Base-by-base conservation (phyloP, 2,797 vertebrate species). In the Tokudaia tokunoshimensis region DNA sequence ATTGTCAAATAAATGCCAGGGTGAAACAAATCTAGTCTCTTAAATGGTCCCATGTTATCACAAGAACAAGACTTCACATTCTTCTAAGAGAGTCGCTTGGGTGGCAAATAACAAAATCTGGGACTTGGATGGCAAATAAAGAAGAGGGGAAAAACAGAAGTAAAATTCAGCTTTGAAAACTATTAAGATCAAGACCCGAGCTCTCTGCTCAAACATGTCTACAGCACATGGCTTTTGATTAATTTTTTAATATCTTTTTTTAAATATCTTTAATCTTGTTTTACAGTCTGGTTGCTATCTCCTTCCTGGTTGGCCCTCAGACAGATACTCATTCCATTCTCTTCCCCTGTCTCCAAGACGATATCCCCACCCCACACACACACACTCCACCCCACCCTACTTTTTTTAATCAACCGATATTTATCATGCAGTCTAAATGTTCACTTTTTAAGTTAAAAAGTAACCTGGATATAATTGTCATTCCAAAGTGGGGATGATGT, bases 61-160 rank as follows among this genome's bases (percentile, higher is more conserved):
- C 29, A 84, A 12, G 55, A 95, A 91, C 57, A 92, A 81, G 94
- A 96, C 52, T 86, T 94, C 47, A 95, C 44, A 76, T 83, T 86
- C 65, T 94, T 57, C 65, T 91, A 89, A 95, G 92, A 86, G 34
- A 94, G 74, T 91, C 89, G 93, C 65, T 95, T 95, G 37, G 59
- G 29, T 78, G 79, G 44, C 84, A 97, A 97, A 94, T 88, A 90
- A 97, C 63, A 85, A 93, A 90, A 50, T 70, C 34, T 85, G 44
- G n/a, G 20, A 84, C 34, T 75, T 89, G 6, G n/a, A 52, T 34
- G 70, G 10, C 41, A 65, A 84, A 84, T 88, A 90, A 94, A 79
- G 5, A 89, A 59, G 24, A 57, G 22, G 59, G 8, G 65, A 89
- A 92, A 92, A 37, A 76, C 4, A n/a, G 59, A 96, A 86, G 2